Base-by-base conservation (phyloP, 2,888 invertebrate species). In the Volucella bombylans region DNA sequence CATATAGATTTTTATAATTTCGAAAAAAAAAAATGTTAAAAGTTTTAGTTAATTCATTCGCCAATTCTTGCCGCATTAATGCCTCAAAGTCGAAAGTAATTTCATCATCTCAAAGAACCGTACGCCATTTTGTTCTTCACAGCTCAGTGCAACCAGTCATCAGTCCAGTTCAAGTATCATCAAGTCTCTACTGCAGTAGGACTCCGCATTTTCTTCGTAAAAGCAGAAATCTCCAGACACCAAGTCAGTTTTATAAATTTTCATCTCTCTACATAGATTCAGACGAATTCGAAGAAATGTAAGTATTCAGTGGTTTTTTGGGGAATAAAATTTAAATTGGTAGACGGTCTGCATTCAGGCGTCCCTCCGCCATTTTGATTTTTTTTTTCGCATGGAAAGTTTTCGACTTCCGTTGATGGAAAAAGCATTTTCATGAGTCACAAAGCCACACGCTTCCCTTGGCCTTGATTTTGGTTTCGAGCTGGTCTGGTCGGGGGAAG, bases 271-370 rank as follows among this genome's bases (percentile, higher is more conserved):
- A 80, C 39, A 65, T 61, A 12, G 83, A 85, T 59, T 38, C 61
- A 87, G 88, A 90, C 69, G 88, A 87, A 88, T 90, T 86, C 87
- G 87, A 87, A 87, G 88, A 88, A 88, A 90, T 91, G 91, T 91
- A 87, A 91, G 91, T 91, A 88, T 39, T 68, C 62, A 68, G 31
- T 49, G 38, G 18, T 43, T 23, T 10, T 10, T 55, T 11, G n/a
- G 43, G 23, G 2, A 6, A 39, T 6, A 41, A 54, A 9, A 47
- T 14, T 59, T 18, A 65, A 41, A 38, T 41, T 31, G 6, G 6
- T 31, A 31, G 31, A 6, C 31, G 3, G 23, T 2, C 2, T 2
- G 2, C 31, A 6, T 10, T 43, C 18, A 64, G 52, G 85, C 85
- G 81, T 85, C 85, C 6, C 52, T 76, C 85, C 57, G 81, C 85